Conservation (phyloP, 2,113 vertebrate genomes). For the Gobius niger region DNA sequence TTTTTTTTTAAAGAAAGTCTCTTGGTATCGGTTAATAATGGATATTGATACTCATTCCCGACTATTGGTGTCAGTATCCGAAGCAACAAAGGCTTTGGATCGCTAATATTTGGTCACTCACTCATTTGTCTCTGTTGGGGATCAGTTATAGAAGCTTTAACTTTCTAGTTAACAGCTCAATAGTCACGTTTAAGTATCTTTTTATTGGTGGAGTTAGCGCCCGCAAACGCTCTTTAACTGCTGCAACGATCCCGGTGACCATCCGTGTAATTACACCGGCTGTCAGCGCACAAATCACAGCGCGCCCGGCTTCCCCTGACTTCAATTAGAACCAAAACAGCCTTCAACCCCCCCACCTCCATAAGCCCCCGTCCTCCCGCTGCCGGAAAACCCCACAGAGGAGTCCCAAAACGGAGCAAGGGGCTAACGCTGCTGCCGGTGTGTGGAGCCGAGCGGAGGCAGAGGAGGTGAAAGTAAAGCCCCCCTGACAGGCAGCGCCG, state of each 20-base stretch:
- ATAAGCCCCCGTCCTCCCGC: neutral
- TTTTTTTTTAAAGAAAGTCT: too few species aligned
- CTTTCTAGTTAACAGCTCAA: constrained; percentile 3
- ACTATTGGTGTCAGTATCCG: too few species aligned
- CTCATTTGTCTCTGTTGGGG: too few species aligned
- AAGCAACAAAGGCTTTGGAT: too few species aligned
- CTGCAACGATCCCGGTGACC: constrained; percentile 63
- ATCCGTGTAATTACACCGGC: constrained; percentile 67
- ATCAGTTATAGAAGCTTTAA: neutral
- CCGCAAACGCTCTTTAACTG: constrained; percentile 58
- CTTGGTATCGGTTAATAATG: too few species aligned
- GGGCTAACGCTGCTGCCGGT: constrained; percentile 31
- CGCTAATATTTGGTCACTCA: too few species aligned
- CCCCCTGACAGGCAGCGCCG: constrained; percentile 40
- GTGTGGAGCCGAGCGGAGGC: constrained; percentile 35
- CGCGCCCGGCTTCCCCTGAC: constrained; percentile 71
- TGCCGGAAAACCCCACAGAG: constrained; percentile 39
- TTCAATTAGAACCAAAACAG: constrained; percentile 58
- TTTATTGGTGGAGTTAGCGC: constrained; percentile 63
- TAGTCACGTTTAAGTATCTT: constrained; percentile 46
- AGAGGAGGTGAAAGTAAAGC: constrained; percentile 56
- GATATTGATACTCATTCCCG: too few species aligned
- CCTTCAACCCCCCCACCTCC: neutral
- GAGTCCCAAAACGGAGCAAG: constrained; percentile 51
- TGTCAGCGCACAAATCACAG: constrained; percentile 72